phyloP scores from a whole-genome alignment of 1,140 invertebrate genomes.

The Meloidogyne floridensis region DNA sequence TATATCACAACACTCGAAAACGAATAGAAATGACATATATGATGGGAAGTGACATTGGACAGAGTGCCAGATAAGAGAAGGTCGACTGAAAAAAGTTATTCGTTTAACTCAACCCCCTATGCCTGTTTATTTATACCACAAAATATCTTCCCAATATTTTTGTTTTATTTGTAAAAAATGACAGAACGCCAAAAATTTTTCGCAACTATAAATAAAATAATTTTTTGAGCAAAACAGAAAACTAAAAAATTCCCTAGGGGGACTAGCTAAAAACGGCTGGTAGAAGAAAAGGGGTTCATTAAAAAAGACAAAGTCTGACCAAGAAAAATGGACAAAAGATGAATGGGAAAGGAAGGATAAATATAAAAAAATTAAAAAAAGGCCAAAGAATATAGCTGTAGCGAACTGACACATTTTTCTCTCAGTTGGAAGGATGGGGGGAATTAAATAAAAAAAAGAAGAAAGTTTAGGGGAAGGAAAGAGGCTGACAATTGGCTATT shows the following conservation, averaged over 20 bases:
- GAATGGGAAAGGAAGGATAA: neutral
- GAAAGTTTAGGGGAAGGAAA: neutral
- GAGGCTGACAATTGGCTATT: neutral
- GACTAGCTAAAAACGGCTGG: neutral
- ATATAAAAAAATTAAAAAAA: neutral
- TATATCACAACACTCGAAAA: too few species aligned
- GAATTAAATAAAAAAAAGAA: neutral
- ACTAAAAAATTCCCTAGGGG: conserved; percentile 3
- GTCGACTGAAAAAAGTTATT: too few species aligned
- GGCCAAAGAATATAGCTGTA: neutral
- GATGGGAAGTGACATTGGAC: too few species aligned
- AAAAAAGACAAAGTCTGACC: neutral
- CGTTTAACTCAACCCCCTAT: too few species aligned
- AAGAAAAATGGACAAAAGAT: neutral
- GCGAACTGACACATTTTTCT: neutral
- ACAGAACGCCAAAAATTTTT: neutral
- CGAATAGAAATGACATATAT: too few species aligned
- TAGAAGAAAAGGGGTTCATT: neutral
- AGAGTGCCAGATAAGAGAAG: too few species aligned
- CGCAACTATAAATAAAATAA: neutral
- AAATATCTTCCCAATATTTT: neutral
- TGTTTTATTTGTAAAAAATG: neutral
- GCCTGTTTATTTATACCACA: neutral
- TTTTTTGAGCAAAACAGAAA: neutral
- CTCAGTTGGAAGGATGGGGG: neutral